Evolutionary conservation across 2,113 vertebrate genomes (phyloP), one percentile per base, ranked within the genome.

Genomic region (Perca flavescens): DNA sequence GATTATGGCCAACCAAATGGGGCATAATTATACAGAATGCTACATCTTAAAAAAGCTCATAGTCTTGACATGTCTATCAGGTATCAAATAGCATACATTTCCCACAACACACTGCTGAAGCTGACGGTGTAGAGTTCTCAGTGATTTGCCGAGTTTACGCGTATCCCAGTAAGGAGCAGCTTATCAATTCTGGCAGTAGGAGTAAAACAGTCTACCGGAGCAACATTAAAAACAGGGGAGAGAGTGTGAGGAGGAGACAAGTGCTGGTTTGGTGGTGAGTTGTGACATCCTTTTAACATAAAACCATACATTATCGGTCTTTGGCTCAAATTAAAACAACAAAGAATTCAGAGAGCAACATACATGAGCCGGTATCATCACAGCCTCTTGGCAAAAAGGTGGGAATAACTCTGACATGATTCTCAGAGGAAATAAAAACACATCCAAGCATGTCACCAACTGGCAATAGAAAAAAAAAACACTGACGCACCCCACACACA

Each of bases 191-290:
- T 88, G 89, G 87, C 87, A 90, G 90, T 90, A 93, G 87, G 85
- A 92, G 83, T 71, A 90, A 93, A 86, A 83, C 43, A 77, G 53
- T 88, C 80, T 93, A 94, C 89, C 95, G 94, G 94, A 95, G 93
- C 86, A 92, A 83, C 76, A 92, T 91, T 79, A 80, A 76, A 80
- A 88, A 62, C 50, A 56, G 50, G 28, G 43, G 34, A 73, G 64
- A 80, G 53, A 75, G 52, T 58, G 76, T 46, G 71, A 77, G 72
- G 36, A 58, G 57, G 63, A 60, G 34, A 13, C 40, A 53, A 74
- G 81, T 92, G 90, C 84, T 91, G 90, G 86, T 85, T 90, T 79
- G 83, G 86, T 77, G 70, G 49, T 46, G 67, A 84, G 60, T 80
- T 73, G 21, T 83, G 58, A 76, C 71, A 86, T 86, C 65, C 8